A percentile compares a stretch with the other conserved stretches of the same genome.
Evolutionary conservation across 2,888 invertebrate genomes (phyloP).

Genomic region (Nomada hirtipes): DNA sequence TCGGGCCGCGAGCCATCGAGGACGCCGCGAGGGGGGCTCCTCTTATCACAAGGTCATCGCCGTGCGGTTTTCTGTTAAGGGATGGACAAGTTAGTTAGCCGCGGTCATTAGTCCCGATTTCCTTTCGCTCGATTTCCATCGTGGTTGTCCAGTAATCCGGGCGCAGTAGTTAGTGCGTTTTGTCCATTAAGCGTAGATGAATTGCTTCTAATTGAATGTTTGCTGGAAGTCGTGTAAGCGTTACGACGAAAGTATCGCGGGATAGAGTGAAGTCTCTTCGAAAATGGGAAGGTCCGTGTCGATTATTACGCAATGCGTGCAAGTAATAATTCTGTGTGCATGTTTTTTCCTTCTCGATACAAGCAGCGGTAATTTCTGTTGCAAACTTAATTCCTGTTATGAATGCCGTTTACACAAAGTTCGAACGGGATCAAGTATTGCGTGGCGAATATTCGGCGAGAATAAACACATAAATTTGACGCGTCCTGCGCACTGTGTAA

Average conservation of each 20-base stretch:
- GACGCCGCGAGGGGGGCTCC: constrained; percentile 9
- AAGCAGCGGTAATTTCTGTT: background rate
- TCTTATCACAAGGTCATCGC: constrained; percentile 64
- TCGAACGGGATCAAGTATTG: too few species aligned
- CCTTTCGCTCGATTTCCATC: background rate
- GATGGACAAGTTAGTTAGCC: constrained; percentile 56
- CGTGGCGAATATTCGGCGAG: too few species aligned
- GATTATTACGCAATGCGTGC: background rate
- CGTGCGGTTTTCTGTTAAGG: constrained; percentile 52
- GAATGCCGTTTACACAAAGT: too few species aligned
- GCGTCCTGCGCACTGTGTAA: constrained; percentile 9
- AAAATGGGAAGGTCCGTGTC: background rate
- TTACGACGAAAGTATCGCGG: too few species aligned
- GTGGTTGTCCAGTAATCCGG: background rate
- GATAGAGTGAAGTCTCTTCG: too few species aligned
- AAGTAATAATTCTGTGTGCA: background rate
- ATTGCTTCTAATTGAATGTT: background rate
- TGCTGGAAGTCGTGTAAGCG: too few species aligned
- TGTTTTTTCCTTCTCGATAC: background rate
- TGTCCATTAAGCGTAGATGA: too few species aligned
- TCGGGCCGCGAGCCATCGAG: constrained; percentile 17
- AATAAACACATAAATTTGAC: constrained; percentile 26
- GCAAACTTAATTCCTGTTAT: background rate
- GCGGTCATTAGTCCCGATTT: constrained; percentile 32
- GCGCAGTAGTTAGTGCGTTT: too few species aligned